Evolutionary conservation across 2,797 vertebrate species (phyloP).

Genomic region (Pempheris klunzingeri): DNA sequence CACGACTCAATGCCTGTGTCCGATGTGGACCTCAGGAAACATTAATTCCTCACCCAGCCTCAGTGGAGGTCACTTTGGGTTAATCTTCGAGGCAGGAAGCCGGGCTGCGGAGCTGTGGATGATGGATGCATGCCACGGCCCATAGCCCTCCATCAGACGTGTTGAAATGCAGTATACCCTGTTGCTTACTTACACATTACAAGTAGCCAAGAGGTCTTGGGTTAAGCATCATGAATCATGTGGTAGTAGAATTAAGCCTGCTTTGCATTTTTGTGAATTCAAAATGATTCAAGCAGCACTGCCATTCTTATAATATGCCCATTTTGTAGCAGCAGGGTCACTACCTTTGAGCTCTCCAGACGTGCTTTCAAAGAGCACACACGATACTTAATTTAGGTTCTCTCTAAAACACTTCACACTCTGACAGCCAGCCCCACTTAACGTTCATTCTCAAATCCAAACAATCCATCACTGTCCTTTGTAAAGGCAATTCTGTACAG

Average conservation of each 20-base stretch:
- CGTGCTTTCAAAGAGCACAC: slow-evolving; percentile 47
- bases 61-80: slow-evolving; percentile 48
- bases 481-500: slow-evolving; percentile 19
- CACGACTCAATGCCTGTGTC: slow-evolving; percentile 23
- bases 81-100: slow-evolving; percentile 55
- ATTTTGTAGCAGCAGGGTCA: slow-evolving; percentile 43
- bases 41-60: slow-evolving; percentile 52
- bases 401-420: slow-evolving; percentile 26
- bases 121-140: slow-evolving; percentile 54
- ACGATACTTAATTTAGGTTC: slow-evolving; percentile 43
- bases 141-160: slow-evolving; percentile 18
- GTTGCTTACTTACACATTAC: slow-evolving; percentile 16
- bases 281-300: slow-evolving; percentile 5
- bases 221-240: not conserved
- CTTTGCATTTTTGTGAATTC: slow-evolving; percentile 34
- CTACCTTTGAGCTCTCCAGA: slow-evolving; percentile 28
- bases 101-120: slow-evolving; percentile 11
- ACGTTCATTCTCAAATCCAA: slow-evolving; percentile 56
- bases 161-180: slow-evolving; percentile 27
- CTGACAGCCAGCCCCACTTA: slow-evolving; percentile 47
- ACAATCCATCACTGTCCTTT: slow-evolving; percentile 67
- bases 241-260: not conserved
- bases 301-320: not conserved
- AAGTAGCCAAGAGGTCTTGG: slow-evolving; percentile 7
- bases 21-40: slow-evolving; percentile 51